These are phyloP conservation scores for Eleutherodactylus coqui DNA, from an alignment of 2,797 vertebrate genomes.

Conservation along the genomic window DNA sequence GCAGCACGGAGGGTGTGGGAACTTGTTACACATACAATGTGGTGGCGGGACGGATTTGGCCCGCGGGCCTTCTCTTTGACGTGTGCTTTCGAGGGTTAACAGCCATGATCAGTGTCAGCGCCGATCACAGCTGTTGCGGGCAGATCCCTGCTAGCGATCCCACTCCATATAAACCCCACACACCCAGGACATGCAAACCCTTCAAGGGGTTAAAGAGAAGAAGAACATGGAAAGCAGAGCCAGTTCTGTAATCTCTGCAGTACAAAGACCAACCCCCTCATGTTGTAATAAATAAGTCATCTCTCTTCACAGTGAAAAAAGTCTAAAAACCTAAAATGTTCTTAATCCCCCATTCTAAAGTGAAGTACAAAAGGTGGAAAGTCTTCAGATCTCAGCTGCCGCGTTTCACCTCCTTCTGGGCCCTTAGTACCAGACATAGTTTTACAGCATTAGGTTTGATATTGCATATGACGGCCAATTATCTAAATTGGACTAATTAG, in stretches of 20 bases:
- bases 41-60: too few species aligned
- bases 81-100: too few species aligned
- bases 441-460: neutral
- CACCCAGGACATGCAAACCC: too few species aligned
- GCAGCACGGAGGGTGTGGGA: too few species aligned
- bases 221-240: neutral
- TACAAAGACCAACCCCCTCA: neutral
- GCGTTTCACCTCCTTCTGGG: constrained; percentile 7
- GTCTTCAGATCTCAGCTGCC: constrained; percentile 43
- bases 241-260: neutral
- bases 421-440: neutral
- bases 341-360: neutral
- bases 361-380: constrained; percentile 11
- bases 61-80: too few species aligned
- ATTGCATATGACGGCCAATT: neutral
- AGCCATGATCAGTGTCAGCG: too few species aligned
- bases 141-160: too few species aligned
- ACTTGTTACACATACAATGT: too few species aligned
- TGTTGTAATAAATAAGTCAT: neutral
- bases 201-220: neutral
- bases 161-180: too few species aligned
- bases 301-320: neutral
- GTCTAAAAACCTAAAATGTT: neutral
- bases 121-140: too few species aligned
- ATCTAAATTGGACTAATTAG: constrained; percentile 19